A percentile compares a stretch with the other conserved stretches of the same genome.
Conservation (phyloP, 2,113 vertebrate genomes). For the Lucifuga dentata region DNA sequence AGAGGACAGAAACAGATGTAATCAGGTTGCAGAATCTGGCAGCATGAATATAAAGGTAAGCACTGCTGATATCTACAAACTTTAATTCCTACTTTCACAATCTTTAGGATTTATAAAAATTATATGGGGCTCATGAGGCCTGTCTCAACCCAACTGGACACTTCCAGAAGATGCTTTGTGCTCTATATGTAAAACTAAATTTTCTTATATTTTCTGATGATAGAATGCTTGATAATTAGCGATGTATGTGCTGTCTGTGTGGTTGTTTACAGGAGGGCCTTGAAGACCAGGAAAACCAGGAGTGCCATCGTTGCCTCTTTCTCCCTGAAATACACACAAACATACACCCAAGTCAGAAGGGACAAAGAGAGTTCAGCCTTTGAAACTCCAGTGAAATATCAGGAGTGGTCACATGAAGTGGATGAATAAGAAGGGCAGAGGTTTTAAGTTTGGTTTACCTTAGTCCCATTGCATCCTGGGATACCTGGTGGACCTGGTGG, state of each 20-base stretch:
- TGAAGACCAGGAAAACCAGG: constrained; percentile 86
- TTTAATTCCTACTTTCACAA: not conserved
- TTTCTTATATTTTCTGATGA: too few relatives aligned
- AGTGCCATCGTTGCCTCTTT: constrained; percentile 87
- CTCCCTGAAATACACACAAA: constrained; percentile 85
- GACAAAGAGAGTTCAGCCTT: not conserved
- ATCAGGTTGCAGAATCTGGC: not conserved
- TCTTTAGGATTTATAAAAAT: too few relatives aligned
- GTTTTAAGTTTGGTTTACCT: constrained; percentile 79
- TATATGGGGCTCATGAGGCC: too few relatives aligned
- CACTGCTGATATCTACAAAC: too few relatives aligned
- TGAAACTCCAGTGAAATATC: not conserved
- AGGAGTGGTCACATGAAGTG: not conserved
- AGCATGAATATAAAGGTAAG: constrained; percentile 11
- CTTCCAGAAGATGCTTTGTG: too few relatives aligned
- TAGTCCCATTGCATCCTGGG: constrained; percentile 98
- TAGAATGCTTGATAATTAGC: not conserved
- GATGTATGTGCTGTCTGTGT: not conserved
- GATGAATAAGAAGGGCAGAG: not conserved
- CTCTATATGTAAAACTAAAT: too few relatives aligned
- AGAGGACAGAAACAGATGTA: constrained; percentile 9
- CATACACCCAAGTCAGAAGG: constrained; percentile 11
- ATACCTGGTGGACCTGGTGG: constrained; percentile 91
- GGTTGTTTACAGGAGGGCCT: constrained; percentile 89
- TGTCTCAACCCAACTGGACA: too few relatives aligned